Percentiles rank a stretch among this genome's conserved stretches.
Conservation (phyloP, 2,113 vertebrate genomes). For the Zosterops borbonicus region DNA sequence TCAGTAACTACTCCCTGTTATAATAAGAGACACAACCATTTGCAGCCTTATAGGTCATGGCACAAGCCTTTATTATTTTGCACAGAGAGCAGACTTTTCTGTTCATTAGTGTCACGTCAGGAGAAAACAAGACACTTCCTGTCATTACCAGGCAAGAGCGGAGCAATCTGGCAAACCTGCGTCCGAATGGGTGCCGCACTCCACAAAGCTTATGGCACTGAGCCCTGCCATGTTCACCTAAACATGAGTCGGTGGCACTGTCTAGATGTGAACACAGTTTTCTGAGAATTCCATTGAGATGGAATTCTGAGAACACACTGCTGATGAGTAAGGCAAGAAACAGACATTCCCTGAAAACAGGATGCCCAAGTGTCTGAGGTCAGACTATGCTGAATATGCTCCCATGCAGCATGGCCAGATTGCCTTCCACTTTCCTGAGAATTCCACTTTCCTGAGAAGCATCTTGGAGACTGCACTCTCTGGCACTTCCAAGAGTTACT, state of each 20-base stretch:
- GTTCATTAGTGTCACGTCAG: neutral
- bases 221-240: neutral
- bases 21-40: neutral
- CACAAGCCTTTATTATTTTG: neutral
- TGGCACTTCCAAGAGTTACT: neutral
- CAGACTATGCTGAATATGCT: too few species aligned
- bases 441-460: neutral
- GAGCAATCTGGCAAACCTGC: neutral
- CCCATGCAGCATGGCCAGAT: too few species aligned
- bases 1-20: neutral
- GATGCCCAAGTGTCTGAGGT: too few species aligned
- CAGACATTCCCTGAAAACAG: too few species aligned
- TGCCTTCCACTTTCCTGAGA: too few species aligned
- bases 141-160: neutral
- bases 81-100: neutral
- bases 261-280: neutral
- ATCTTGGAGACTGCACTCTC: neutral
- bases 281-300: too few species aligned
- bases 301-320: too few species aligned
- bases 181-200: neutral
- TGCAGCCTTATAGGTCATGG: neutral
- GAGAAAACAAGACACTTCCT: neutral
- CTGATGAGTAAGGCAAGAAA: too few species aligned
- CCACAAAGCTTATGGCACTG: neutral
- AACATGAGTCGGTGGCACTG: neutral